Evolutionary conservation across 2,888 invertebrate species (phyloP).

Genomic region (Spilarctia lutea): DNA sequence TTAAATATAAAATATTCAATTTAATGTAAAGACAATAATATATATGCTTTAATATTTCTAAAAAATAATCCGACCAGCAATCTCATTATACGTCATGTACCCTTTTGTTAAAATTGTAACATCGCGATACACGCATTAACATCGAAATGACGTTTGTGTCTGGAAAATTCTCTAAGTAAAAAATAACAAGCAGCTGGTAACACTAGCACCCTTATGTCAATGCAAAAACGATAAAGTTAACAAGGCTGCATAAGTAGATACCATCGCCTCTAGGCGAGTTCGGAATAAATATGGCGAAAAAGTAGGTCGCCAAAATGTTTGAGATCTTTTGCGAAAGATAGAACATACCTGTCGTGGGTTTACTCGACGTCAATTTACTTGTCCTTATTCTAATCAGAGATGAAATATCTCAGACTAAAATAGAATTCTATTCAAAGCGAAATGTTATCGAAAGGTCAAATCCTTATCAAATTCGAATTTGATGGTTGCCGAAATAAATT

Average conservation of each 20-base stretch:
- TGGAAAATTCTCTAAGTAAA: constrained; percentile 32
- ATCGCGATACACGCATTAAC: constrained; percentile 22
- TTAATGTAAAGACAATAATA: neutral
- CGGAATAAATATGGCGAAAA: constrained; percentile 48
- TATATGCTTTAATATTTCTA: neutral
- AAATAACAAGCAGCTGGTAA: constrained; percentile 55
- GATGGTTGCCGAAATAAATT: neutral
- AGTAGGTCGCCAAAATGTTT: constrained; percentile 50
- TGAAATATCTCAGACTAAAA: neutral
- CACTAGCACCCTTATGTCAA: constrained; percentile 52
- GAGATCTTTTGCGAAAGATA: constrained; percentile 30
- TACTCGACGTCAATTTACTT: constrained; percentile 15
- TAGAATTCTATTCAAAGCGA: neutral
- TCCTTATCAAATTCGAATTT: neutral
- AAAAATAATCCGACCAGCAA: neutral
- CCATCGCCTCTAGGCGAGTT: constrained; percentile 43
- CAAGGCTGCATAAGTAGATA: constrained; percentile 55
- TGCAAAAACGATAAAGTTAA: constrained; percentile 56
- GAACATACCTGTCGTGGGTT: constrained; percentile 26
- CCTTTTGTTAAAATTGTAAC: neutral
- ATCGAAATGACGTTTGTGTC: constrained; percentile 25
- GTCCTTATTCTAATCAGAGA: constrained; percentile 10
- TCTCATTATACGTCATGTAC: neutral
- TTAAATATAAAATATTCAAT: neutral
- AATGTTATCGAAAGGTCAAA: neutral